Base-by-base conservation (phyloP, 2,797 vertebrate genomes). In the Cryptoblepharus egeriae region DNA sequence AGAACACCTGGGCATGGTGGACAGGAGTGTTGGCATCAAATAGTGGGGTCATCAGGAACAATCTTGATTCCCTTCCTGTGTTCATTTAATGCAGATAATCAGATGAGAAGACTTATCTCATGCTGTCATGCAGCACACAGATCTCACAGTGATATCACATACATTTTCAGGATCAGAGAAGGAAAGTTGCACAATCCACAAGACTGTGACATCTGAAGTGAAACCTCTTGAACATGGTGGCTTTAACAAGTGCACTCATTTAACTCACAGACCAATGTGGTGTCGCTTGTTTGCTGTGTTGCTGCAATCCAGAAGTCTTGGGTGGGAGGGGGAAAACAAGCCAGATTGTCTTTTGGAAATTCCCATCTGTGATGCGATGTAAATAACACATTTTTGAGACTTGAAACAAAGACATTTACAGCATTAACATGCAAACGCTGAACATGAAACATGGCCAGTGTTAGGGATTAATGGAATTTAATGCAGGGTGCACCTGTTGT, bases 241-340 rank as follows among this genome's bases (percentile, higher is more conserved):
- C 39, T 72, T 42, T 72, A 52, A 55, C 0, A 67, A 68, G 76
- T 8, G 69, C 15, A 42, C 1, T 0, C 75, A 9, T 16, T 86
- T 87, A 22, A 20, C 3, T 72, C 12, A 20, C 77, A 42, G 28
- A 0, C 10, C 72, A 79, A 81, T 75, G 28, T 52, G 49, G 20
- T 79, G 11, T 80, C 32, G 63, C 63, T 13, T 69, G 92, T 81
- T 77, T 68, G 74, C 73, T 16, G 32, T 3, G 0, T 83, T 87
- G 71, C 30, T 60, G 32, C 42, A 75, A 15, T n/a, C n/a, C n/a
- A n/a, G n/a, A n/a, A n/a, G n/a, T n/a, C n/a, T n/a, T n/a, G n/a
- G n/a, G n/a, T n/a, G n/a, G n/a, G n/a, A n/a, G 79, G 75, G 85
- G 80, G 9, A 84, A 77, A 16, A 0, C 0, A 42, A 75, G 78